Conservation (phyloP, 2,888 invertebrate genomes). For the Rhyacophila evoluta region DNA sequence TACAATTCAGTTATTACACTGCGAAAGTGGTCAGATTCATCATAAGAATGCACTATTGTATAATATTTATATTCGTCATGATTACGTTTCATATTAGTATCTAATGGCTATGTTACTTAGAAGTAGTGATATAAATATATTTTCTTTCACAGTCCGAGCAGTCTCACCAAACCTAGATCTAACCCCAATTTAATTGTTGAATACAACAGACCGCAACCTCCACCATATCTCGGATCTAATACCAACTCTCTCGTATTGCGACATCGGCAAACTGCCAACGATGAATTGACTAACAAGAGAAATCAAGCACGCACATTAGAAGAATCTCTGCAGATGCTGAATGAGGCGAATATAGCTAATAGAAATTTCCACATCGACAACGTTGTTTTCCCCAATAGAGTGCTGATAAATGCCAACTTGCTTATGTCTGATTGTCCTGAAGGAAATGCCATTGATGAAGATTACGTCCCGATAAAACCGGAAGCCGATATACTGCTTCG, state of each 20-base stretch:
- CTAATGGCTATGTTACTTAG: no score
- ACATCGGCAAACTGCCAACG: slow-evolving; percentile 56
- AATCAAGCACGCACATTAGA: slow-evolving; percentile 60
- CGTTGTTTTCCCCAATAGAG: slow-evolving; percentile 52
- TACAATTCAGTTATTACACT: no score
- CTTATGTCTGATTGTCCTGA: slow-evolving; percentile 62
- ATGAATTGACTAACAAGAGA: slow-evolving; percentile 40
- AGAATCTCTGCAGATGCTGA: slow-evolving; percentile 66
- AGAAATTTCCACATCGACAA: slow-evolving; percentile 59
- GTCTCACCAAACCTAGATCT: slow-evolving; percentile 68
- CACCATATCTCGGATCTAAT: slow-evolving; percentile 64
- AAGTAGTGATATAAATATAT: no score
- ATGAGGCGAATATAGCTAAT: slow-evolving; percentile 65
- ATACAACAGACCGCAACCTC: slow-evolving; percentile 68
- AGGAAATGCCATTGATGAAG: slow-evolving; percentile 62
- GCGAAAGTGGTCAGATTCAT: no score
- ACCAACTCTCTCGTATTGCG: slow-evolving; percentile 64
- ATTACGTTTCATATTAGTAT: no score
- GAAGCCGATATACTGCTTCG: slow-evolving; percentile 50
- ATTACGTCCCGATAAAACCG: slow-evolving; percentile 63
- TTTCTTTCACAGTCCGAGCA: slow-evolving; percentile 73
- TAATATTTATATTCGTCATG: no score
- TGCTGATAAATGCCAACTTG: slow-evolving; percentile 40
- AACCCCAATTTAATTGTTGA: slow-evolving; percentile 63
- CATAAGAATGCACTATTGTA: no score